Base-by-base conservation (phyloP, 2,888 invertebrate genomes). In the Malachius bipustulatus region DNA sequence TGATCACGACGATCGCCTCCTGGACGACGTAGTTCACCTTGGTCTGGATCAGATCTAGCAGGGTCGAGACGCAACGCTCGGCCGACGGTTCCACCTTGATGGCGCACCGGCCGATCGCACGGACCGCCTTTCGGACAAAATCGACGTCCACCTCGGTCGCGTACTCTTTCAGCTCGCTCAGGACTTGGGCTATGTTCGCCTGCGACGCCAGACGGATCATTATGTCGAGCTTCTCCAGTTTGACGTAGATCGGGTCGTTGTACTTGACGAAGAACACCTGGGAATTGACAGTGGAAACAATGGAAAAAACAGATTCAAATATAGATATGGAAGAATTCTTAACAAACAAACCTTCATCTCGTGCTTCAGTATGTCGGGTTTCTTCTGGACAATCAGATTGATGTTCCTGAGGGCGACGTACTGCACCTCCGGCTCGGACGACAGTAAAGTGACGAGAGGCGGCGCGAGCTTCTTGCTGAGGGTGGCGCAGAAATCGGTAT, bases 21-120 rank as follows among this genome's bases (percentile, higher is more conserved):
- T 99, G 98, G 1, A 98, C 98, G 10, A 98, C 98, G 60, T 99
- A 98, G 70, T 99, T 99, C 12, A 90, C 97, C 69, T 99, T 99
- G 0, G 98, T 99, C 64, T 98, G 97, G 56, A 99, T 98, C 36
- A 98, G 72, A 61, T 98, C 98, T 13, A 99, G 66, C 4, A 98
- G 70, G 0, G 98, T 99, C 3, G 94, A 90, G 1, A 98, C 98
- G 63, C 98, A 99, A 30, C 94, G 76, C 62, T 99, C 98, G 0
- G 98, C 97, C 2, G 96, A 96, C 4, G 90, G 91, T 59, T 98
- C 98, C 40, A 84, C 76, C 71, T 96, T 96, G 56, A 99, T 99
- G 35, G 98, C 98, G 62, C 98, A 98, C 9, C 98, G 73, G 14
- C 98, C 98, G 52, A 98, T 98, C 3, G 98, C 98, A 35, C 98